A percentile compares a stretch with the other conserved stretches of the same genome.
Evolutionary conservation across 1,140 invertebrate genomes (phyloP).

Genomic region (Subanguina moxae): DNA sequence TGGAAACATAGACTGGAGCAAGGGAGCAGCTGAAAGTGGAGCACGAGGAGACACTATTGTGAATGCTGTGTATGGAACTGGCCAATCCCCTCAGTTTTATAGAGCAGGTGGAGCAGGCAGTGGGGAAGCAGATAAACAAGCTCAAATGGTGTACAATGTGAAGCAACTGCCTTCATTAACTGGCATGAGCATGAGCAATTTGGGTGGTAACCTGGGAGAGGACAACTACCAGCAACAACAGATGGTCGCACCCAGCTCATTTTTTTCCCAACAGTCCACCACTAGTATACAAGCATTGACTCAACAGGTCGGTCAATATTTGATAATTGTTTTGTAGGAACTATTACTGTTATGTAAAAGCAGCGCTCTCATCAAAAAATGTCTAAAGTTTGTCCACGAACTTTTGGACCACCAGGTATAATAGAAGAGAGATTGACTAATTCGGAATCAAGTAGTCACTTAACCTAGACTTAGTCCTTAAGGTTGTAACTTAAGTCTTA

Average conservation of each 20-base stretch:
- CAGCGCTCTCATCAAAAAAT: too few species aligned
- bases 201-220: not conserved
- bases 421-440: too few species aligned
- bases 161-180: too few species aligned
- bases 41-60: not conserved
- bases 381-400: conserved; percentile 7
- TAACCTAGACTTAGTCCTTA: too few species aligned
- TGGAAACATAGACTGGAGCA: not conserved
- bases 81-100: not conserved
- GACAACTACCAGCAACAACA: not conserved
- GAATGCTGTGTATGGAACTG: not conserved
- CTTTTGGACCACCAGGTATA: too few species aligned
- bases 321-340: conserved; percentile 15
- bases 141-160: too few species aligned
- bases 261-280: conserved; percentile 17
- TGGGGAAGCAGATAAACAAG: too few species aligned
- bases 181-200: not conserved
- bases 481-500: too few species aligned
- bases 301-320: too few species aligned
- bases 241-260: too few species aligned
- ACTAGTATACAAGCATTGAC: conserved; percentile 55
- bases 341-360: too few species aligned
- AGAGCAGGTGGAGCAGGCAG: not conserved
- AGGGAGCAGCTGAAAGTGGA: not conserved
- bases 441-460: too few species aligned